Evolutionary conservation across 2,888 invertebrate genomes (phyloP).

Genomic region (Glaucopsyche alexis): DNA sequence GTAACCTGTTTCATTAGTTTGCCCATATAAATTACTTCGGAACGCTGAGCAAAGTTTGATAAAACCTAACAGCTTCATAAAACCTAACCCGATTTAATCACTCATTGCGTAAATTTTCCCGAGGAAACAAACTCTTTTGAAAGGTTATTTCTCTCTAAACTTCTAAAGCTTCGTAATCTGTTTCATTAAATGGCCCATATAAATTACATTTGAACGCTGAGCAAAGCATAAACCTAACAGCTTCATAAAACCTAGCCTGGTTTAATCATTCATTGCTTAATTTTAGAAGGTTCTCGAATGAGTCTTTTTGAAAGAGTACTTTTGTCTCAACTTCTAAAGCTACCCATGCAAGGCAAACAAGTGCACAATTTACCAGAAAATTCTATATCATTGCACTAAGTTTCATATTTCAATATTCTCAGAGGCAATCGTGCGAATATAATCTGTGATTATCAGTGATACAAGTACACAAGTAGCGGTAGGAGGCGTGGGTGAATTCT

Average conservation of each 20-base stretch:
- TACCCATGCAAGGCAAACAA: background rate
- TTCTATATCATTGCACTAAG: background rate
- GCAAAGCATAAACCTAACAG: no score
- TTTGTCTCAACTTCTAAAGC: background rate
- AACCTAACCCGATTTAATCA: background rate
- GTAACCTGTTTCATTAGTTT: slow-evolving; percentile 27
- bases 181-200: no score
- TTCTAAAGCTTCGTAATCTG: no score
- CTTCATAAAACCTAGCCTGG: no score
- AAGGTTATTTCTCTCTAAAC: no score
- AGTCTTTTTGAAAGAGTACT: no score
- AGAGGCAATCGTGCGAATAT: slow-evolving; percentile 15
- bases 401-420: slow-evolving; percentile 9
- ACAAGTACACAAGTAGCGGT: slow-evolving; percentile 19
- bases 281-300: no score
- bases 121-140: no score
- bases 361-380: background rate
- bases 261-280: no score
- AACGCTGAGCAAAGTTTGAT: slow-evolving; percentile 8
- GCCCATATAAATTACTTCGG: slow-evolving; percentile 8
- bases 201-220: no score
- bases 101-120: no score
- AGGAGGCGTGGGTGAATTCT: slow-evolving; percentile 19
- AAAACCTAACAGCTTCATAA: background rate
- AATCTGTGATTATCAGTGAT: slow-evolving; percentile 17